Base-by-base conservation (phyloP, 1,140 invertebrate genomes). In the Magallana angulata region DNA sequence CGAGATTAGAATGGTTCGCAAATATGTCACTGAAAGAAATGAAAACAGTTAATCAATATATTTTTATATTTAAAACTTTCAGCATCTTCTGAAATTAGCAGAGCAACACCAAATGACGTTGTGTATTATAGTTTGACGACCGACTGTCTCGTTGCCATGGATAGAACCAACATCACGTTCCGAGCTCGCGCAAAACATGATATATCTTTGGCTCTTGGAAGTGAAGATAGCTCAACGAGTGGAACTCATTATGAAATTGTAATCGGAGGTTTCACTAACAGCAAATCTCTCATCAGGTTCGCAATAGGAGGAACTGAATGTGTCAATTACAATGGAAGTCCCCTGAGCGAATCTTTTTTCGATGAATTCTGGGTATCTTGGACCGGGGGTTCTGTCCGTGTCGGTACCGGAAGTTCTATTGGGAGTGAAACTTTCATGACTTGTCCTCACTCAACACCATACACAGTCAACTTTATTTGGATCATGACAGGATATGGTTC, bases 181-280 rank as follows among this genome's bases (percentile, higher is more conserved):
- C 8, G 57, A 57, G 86, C 57, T 7, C 68, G 60, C 14, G 81
- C 86, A 14, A 48, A 82, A 36, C 64, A 87, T 68, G 86, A 87
- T 36, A 57, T 57, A 7, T 36, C 62, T n/a, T 14, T 87, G 11
- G 86, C 86, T 7, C 18, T 87, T 6, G 48, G 82, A 9, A 64
- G 24, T 12, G 68, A 9, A 12, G 68, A 76, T 9, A 57, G 36
- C 48, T 18, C 56, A 30, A 62, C 57, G 11, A 68, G 60, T 24
- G 80, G 60, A 8, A 24, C 59, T 11, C 18, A 83, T 12, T 87
- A 87, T 58, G 81, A 87, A 56, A 57, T 87, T 12, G 76, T 87
- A 11, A 68, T 84, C 18, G 59, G 80, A 57, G 86, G 86, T 9
- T 87, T 81, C 81, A 7, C 8, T 14, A 83, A 87, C 57, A 30